Evolutionary conservation across 2,888 invertebrate species (phyloP).

Genomic region (Aphrophora alni): DNA sequence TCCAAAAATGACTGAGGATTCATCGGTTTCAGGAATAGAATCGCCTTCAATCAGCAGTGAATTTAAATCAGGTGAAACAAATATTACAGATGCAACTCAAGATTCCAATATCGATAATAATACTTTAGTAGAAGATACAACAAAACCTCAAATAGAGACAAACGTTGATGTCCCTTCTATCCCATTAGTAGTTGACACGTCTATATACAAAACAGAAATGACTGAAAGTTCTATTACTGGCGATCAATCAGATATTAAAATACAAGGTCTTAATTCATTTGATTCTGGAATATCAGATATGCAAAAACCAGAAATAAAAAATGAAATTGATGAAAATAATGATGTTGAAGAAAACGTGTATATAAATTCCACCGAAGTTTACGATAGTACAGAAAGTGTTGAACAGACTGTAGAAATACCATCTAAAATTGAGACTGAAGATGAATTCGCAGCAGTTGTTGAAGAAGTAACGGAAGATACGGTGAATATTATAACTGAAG

Average conservation of each 20-base stretch:
- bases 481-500: background rate
- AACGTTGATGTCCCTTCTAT: background rate
- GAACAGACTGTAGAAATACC: background rate
- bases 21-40: too few relatives aligned
- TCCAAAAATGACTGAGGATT: too few relatives aligned
- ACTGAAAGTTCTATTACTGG: too few relatives aligned
- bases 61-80: too few relatives aligned
- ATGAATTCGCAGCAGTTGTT: background rate
- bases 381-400: background rate
- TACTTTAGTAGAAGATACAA: background rate
- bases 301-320: background rate
- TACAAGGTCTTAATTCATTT: too few relatives aligned
- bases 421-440: background rate
- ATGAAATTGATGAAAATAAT: slow-evolving; percentile 2
- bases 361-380: slow-evolving; percentile 16
- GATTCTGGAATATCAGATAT: too few relatives aligned
- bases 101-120: too few relatives aligned
- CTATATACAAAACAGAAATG: too few relatives aligned
- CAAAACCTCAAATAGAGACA: background rate
- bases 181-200: too few relatives aligned
- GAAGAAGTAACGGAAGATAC: slow-evolving; percentile 8
- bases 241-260: too few relatives aligned
- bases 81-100: too few relatives aligned
- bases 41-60: too few relatives aligned
- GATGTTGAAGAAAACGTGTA: background rate